Evolutionary conservation across 2,888 invertebrate species (phyloP).

Genomic region (Liposcelis brunnea): DNA sequence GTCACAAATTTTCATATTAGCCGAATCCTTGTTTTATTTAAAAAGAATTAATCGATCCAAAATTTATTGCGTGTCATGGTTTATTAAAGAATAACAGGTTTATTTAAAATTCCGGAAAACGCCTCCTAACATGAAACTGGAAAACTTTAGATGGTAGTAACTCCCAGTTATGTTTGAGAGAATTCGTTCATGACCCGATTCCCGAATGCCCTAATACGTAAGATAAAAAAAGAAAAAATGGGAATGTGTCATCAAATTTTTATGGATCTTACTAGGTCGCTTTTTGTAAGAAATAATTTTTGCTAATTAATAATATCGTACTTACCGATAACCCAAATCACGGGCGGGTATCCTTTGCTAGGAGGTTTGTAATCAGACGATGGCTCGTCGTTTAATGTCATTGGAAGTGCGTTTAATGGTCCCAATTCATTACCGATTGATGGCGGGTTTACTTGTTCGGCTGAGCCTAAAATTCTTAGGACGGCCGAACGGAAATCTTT

Average conservation of each 20-base stretch:
- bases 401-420: background rate
- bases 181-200: no score
- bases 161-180: background rate
- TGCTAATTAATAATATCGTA: no score
- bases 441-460: slow-evolving; percentile 25
- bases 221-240: no score
- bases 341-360: slow-evolving; percentile 25
- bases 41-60: slow-evolving; percentile 6
- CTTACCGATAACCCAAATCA: slow-evolving; percentile 33
- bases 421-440: slow-evolving; percentile 11
- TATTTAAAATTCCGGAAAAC: no score
- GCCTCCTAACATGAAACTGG: no score
- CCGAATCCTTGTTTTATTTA: no score
- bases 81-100: no score
- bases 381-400: slow-evolving; percentile 11
- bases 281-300: no score
- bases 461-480: slow-evolving; percentile 52
- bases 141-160: no score
- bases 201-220: background rate
- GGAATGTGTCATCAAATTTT: no score
- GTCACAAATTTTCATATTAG: no score
- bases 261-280: no score
- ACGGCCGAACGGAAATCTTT: slow-evolving; percentile 66
- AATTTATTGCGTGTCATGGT: background rate
- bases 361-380: slow-evolving; percentile 19